Conservation (phyloP, 2,797 vertebrate genomes). For the Glossophaga mutica region DNA sequence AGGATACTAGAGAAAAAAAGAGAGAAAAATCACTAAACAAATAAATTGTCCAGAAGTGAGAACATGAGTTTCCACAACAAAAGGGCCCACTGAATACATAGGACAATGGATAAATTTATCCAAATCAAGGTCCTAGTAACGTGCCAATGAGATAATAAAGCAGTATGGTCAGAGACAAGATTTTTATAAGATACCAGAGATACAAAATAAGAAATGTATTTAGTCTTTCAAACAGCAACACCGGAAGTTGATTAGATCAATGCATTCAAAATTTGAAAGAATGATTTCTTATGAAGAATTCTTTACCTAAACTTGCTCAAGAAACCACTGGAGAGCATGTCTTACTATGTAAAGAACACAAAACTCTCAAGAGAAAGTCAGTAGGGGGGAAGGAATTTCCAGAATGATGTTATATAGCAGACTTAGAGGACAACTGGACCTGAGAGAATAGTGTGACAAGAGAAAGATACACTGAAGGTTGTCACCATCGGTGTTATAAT, state of each 20-base stretch:
- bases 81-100: background rate
- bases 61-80: background rate
- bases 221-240: background rate
- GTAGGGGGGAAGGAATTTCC: background rate
- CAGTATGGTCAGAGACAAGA: background rate
- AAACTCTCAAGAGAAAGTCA: background rate
- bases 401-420: background rate
- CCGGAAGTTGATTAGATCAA: background rate
- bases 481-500: background rate
- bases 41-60: background rate
- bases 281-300: background rate
- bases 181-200: constrained; percentile 10
- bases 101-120: background rate
- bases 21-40: background rate
- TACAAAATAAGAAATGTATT: background rate
- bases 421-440: background rate
- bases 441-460: background rate
- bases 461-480: background rate
- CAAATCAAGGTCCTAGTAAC: background rate
- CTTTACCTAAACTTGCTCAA: constrained; percentile 18
- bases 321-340: background rate
- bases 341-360: background rate
- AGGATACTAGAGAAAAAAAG: background rate
- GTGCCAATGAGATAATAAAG: background rate
- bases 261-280: background rate